phyloP scores from a whole-genome alignment of 2,113 vertebrate genomes.

The Vimba vimba region DNA sequence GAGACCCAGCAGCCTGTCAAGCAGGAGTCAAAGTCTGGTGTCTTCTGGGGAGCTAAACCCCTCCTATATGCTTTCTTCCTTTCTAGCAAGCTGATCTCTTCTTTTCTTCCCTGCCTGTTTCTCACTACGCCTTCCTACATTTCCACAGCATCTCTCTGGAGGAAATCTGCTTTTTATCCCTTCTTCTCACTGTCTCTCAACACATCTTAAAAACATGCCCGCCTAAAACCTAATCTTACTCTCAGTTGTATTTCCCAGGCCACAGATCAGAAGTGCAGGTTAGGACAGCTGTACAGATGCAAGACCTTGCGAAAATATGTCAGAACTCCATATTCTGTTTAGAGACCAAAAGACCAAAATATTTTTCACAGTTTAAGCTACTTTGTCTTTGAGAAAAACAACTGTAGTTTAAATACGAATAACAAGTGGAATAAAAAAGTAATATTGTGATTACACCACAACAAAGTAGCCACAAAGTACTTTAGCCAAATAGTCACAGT shows the following conservation, averaged over 20 bases:
- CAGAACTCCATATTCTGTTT: slow-evolving; percentile 12
- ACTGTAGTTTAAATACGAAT: slow-evolving; percentile 17
- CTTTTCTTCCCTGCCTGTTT: neutral
- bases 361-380: slow-evolving; percentile 16
- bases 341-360: slow-evolving; percentile 24
- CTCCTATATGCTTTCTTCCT: slow-evolving; percentile 51
- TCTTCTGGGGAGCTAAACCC: slow-evolving; percentile 51
- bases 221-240: neutral
- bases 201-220: neutral
- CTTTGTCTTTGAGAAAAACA: slow-evolving; percentile 19
- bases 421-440: slow-evolving; percentile 26
- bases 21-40: slow-evolving; percentile 72
- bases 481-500: slow-evolving; percentile 51
- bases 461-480: slow-evolving; percentile 47
- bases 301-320: neutral
- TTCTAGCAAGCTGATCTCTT: slow-evolving; percentile 24
- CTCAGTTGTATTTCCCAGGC: slow-evolving; percentile 1
- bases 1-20: slow-evolving; percentile 79
- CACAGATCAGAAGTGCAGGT: slow-evolving; percentile 16
- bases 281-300: neutral
- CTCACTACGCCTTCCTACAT: slow-evolving; percentile 21
- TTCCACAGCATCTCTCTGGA: slow-evolving; percentile 5
- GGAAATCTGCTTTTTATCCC: neutral
- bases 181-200: neutral
- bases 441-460: slow-evolving; percentile 22